Evolutionary conservation across 2,113 vertebrate species (phyloP).

Genomic region (Percina caprodes): DNA sequence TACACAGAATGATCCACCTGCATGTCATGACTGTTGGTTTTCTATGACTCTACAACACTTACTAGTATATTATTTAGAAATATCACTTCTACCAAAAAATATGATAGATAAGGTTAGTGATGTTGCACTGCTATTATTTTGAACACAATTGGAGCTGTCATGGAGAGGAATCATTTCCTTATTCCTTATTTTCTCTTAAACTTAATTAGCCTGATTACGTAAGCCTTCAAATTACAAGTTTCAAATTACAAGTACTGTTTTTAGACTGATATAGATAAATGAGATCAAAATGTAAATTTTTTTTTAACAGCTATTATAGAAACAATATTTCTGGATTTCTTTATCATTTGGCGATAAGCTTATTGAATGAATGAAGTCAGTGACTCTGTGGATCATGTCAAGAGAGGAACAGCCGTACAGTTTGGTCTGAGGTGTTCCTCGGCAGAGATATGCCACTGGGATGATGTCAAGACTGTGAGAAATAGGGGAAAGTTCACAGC

Average conservation of each 20-base stretch:
- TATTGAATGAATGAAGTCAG: conserved; percentile 24
- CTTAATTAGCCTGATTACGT: neutral
- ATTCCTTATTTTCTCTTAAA: neutral
- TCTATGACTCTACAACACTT: no score
- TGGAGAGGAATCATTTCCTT: neutral
- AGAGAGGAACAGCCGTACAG: conserved; percentile 13
- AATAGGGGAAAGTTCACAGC: conserved; percentile 85
- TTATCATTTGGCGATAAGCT: neutral
- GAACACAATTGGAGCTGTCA: neutral
- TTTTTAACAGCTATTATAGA: neutral
- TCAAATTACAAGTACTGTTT: no score
- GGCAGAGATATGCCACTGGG: conserved; percentile 16
- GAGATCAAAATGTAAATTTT: neutral
- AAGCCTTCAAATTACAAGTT: neutral
- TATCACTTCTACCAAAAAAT: no score
- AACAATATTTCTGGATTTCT: neutral
- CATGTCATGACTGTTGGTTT: no score
- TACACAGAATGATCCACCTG: no score
- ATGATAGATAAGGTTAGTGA: no score
- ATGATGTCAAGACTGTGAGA: conserved; percentile 80
- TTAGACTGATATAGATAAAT: neutral
- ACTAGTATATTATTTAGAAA: no score
- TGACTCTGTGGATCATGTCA: conserved; percentile 23
- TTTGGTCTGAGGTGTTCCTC: conserved; percentile 43
- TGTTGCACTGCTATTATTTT: no score